Evolutionary conservation across 2,113 vertebrate species (phyloP), one percentile per base, ranked within the genome.

Genomic region (Rostratula benghalensis): DNA sequence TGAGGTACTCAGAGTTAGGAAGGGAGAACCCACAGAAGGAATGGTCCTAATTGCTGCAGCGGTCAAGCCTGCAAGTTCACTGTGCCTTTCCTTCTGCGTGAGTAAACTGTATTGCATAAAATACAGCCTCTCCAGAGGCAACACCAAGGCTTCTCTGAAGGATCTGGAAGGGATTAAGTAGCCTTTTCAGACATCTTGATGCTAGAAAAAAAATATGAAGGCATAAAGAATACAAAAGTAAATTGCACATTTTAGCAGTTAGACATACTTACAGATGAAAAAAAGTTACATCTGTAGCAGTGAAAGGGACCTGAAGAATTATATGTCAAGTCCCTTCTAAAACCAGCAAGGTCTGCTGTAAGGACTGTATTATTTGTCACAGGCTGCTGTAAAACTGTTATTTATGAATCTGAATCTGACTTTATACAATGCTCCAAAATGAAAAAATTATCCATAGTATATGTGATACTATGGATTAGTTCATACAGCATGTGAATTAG

Each of bases 171-270:
- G 45, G 57, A 83, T 83, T 89, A 83, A 89, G 54, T 83, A 91
- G n/a, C 53, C 87, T 87, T 27, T 65, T 57, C 85, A 92, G 76
- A 75, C 61, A 87, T 68, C 53, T 79, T 82, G n/a, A 77, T 77
- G 54, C 77, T 70, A 77, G 83, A 35, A 95, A 79, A 79, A 39
- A 95, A 79, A 68, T 48, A 64, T 41, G 71, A 87, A 83, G 14
- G 30, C 59, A n/a, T 83, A 73, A 93, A 83, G 48, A 77, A 77
- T 65, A 59, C 61, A 59, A 54, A 93, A 90, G 35, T 50, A 93
- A 92, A 95, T 92, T 48, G 71, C 50, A 80, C 54, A 50, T 92
- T 94, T 93, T 86, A 89, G 54, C 59, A 76, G 50, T 90, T 89
- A 86, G 67, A 68, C 27, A 24, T 70, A 70, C 78, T 63, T 90